Percentiles rank a stretch among this genome's conserved stretches.
These are phyloP conservation scores for Neoseiulus cucumeris DNA, from an alignment of 1,140 invertebrate genomes.

Conservation along the genomic window DNA sequence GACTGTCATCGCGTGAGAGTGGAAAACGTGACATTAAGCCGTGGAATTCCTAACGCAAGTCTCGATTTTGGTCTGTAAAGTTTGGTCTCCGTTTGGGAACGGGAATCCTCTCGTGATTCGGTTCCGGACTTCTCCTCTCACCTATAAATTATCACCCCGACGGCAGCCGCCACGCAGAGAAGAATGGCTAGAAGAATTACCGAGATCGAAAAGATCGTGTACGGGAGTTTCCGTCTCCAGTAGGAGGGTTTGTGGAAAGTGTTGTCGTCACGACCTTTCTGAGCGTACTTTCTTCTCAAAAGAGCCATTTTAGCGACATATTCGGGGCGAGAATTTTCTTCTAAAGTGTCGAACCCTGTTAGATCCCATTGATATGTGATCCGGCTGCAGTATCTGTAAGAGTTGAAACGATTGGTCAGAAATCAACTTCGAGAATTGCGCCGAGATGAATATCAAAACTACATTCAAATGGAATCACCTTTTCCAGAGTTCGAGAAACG, in stretches of 20 bases:
- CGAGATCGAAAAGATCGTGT: constrained; percentile 59
- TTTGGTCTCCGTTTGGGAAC: too few species aligned
- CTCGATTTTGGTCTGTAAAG: too few species aligned
- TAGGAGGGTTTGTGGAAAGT: constrained; percentile 32
- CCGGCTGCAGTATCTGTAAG: constrained; percentile 46
- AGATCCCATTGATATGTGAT: constrained; percentile 79
- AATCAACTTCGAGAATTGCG: too few species aligned
- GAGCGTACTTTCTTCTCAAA: background rate
- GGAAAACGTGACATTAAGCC: constrained; percentile 37
- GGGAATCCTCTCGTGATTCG: too few species aligned
- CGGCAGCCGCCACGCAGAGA: background rate
- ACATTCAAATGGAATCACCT: constrained; percentile 28
- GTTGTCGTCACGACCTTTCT: background rate
- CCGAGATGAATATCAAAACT: too few species aligned
- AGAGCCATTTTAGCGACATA: constrained; percentile 34
- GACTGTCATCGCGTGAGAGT: constrained; percentile 68
- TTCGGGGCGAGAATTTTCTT: constrained; percentile 67
- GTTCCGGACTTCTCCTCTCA: too few species aligned
- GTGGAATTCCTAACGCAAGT: too few species aligned
- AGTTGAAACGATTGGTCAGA: too few species aligned
- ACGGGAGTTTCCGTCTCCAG: constrained; percentile 63
- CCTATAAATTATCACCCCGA: background rate
- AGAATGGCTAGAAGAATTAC: constrained; percentile 52
- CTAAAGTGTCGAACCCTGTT: constrained; percentile 49
- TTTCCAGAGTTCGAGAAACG: constrained; percentile 88